Base-by-base conservation (phyloP, 2,888 invertebrate genomes). In the Heliconius cydno region DNA sequence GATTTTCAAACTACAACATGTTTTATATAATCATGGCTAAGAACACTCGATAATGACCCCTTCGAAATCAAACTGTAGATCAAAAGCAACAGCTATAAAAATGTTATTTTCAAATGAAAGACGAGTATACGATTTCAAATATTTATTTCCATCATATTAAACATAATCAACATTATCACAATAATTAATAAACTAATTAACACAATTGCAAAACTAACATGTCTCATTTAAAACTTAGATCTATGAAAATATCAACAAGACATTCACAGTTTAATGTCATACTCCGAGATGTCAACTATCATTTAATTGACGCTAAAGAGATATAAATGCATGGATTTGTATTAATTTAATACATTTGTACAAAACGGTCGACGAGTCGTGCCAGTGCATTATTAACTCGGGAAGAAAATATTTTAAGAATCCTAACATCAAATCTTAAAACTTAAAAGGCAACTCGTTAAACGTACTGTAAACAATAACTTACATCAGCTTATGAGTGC, bases 131-230 rank as follows among this genome's bases (percentile, higher is more conserved):
- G 28, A 52, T 71, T 46, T 72, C 52, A 30, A 73, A 30, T 57
- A 73, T 73, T 73, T 57, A 73, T 73, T 73, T 57, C n/a, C 57
- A 73, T 57, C 52, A 52, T 1, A 13, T 73, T 30, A 30, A 57
- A 71, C 41, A 70, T 52, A 71, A 71, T 71, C 46, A 57, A 72
- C 7, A 57, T 72, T 13, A 57, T 72, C 34, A 73, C 72, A 73
- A 57, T 57, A 73, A 12, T 73, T 60, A 52, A 72, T 28, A 34
- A 57, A 30, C 22, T 34, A 34, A 30, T 34, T 57, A 73, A n/a
- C 72, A 73, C 72, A 73, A 73, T 73, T 60, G n/a, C n/a, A 57
- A 57, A 71, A 73, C n/a, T n/a, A 60, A 57, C 28, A 72, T 9
- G n/a, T 34, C 34, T 28, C 12, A 34, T 57, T 57, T 73, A 73